phyloP scores from a whole-genome alignment of 2,888 invertebrate genomes.

The Mylabris sibirica region DNA sequence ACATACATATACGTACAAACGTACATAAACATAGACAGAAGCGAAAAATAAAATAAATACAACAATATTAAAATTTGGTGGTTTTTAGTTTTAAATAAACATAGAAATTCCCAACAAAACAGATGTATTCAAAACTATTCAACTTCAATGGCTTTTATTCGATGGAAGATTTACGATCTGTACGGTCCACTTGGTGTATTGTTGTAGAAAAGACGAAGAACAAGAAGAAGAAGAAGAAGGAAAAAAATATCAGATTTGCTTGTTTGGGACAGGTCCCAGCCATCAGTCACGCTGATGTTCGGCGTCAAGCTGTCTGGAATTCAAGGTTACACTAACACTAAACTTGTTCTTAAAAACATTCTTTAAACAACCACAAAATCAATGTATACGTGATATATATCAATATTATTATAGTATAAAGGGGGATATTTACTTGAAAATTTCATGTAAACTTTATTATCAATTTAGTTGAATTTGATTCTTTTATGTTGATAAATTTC shows the following conservation, averaged over 20 bases:
- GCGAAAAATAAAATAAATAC: constrained; percentile 20
- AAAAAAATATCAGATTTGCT: constrained; percentile 33
- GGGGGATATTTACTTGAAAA: neutral
- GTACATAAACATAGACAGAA: constrained; percentile 21
- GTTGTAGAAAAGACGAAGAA: neutral
- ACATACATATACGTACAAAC: constrained; percentile 43
- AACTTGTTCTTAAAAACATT: constrained; percentile 22
- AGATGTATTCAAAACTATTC: constrained; percentile 27
- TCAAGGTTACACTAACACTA: constrained; percentile 34
- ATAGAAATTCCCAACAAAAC: constrained; percentile 18
- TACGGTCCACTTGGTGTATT: constrained; percentile 27
- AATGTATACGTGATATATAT: neutral
- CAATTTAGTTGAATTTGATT: neutral
- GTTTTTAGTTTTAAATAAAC: neutral
- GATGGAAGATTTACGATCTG: constrained; percentile 29
- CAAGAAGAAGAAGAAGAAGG: neutral
- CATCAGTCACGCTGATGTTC: constrained; percentile 31
- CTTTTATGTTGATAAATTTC: constrained; percentile 18
- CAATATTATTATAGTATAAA: constrained; percentile 8
- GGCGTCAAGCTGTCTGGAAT: constrained; percentile 46
- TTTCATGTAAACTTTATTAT: neutral
- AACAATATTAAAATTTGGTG: neutral
- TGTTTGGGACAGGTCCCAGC: constrained; percentile 23
- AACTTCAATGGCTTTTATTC: constrained; percentile 19
- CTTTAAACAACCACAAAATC: constrained; percentile 12